A percentile compares a stretch with the other conserved stretches of the same genome.
These are phyloP conservation scores for Drosophila borealis DNA, from an alignment of 2,888 invertebrate species.

Conservation along the genomic window DNA sequence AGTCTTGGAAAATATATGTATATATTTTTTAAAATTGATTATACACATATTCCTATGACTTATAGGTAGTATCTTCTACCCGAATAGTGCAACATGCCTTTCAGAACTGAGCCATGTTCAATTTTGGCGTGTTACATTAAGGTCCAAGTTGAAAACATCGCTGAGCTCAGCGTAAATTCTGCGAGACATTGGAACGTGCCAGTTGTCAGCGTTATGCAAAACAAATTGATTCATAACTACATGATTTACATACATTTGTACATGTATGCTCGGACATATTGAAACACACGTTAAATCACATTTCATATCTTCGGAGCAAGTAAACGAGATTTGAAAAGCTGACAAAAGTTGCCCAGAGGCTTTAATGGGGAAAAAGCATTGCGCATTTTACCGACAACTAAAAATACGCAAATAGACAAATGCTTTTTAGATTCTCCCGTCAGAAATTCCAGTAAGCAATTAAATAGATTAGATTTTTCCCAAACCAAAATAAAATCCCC, in stretches of 20 bases:
- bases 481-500: slow-evolving; percentile 27
- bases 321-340: slow-evolving; percentile 7
- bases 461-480: slow-evolving; percentile 2
- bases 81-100: slow-evolving; percentile 19
- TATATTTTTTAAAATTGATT: too few species aligned
- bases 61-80: neutral
- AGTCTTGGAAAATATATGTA: neutral
- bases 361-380: slow-evolving; percentile 4
- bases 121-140: slow-evolving; percentile 27
- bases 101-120: slow-evolving; percentile 19
- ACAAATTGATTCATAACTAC: slow-evolving; percentile 63
- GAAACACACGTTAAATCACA: slow-evolving; percentile 1
- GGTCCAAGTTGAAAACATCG: slow-evolving; percentile 30
- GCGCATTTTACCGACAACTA: slow-evolving; percentile 10
- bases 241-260: slow-evolving; percentile 12
- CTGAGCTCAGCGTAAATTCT: slow-evolving; percentile 54
- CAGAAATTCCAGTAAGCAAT: slow-evolving; percentile 10
- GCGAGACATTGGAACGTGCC: slow-evolving; percentile 68
- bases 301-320: neutral
- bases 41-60: neutral
- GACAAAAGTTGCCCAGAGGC: neutral
- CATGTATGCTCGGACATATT: slow-evolving; percentile 2
- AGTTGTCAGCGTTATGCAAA: slow-evolving; percentile 48
- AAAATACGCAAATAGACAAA: slow-evolving; percentile 6
- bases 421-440: neutral